Conservation (phyloP, 1,140 invertebrate genomes). For the Teleopsis dalmanni region DNA sequence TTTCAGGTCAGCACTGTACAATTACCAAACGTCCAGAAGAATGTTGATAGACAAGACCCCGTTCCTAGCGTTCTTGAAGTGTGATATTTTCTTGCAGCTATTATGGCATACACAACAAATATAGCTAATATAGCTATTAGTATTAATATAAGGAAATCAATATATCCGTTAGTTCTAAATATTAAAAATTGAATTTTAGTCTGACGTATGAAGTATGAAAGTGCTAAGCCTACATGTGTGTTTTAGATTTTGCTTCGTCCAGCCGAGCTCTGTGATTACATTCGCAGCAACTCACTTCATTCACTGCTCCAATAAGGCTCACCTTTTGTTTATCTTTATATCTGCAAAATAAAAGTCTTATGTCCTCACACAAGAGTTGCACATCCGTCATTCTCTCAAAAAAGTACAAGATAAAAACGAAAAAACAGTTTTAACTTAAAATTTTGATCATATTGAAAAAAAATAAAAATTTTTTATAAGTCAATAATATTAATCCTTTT, state of each 20-base stretch:
- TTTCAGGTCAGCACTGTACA: conserved; percentile 5
- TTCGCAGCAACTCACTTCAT: conserved; percentile 3
- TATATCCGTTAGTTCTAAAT: neutral
- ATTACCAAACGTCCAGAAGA: conserved; percentile 10
- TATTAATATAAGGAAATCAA: neutral
- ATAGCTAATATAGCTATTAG: neutral
- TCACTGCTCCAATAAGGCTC: neutral
- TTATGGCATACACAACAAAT: neutral
- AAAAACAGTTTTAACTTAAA: no score
- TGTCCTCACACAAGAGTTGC: conserved; percentile 1
- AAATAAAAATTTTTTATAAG: no score
- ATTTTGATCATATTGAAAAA: no score
- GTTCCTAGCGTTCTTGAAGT: conserved; percentile 2
- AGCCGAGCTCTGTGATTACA: conserved; percentile 2
- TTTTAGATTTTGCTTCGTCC: conserved; percentile 1
- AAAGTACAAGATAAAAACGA: no score
- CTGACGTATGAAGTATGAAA: no score
- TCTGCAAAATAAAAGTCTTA: conserved; percentile 4
- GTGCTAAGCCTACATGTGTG: neutral
- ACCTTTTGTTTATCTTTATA: conserved; percentile 10
- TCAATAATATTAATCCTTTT: no score
- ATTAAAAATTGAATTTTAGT: no score
- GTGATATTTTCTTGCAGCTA: conserved; percentile 4
- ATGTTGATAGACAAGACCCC: conserved; percentile 2
- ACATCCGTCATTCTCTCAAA: conserved; percentile 5